Evolutionary conservation across 2,888 invertebrate species (phyloP), one percentile per base, ranked within the genome.

Genomic region (Phengaris alcon): DNA sequence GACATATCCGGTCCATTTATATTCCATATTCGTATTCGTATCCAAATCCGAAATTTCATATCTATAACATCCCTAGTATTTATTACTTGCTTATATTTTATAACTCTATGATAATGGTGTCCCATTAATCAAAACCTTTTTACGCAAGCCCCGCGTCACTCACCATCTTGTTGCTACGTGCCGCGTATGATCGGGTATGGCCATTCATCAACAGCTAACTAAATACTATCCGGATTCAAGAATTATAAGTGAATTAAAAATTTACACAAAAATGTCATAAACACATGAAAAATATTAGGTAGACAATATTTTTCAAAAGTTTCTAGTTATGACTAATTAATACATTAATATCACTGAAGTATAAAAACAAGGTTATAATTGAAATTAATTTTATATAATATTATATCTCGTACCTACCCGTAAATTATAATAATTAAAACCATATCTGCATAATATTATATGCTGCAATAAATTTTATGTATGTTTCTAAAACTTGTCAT

Each of bases 351-450:
- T 64, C 64, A 64, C 64, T 64, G 35, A 64, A 64, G 64, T 44
- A 44, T 64, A 13, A 44, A 64, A 64, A 64, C 64, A 64, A 64
- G 64, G 12, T 64, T 64, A 64, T 64, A 64, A 64, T 64, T 64
- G 64, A 64, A 44, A 44, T 15, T 51, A 70, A 70, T 22, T 51
- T 70, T 51, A 15, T 35, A 64, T n/a, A n/a, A n/a, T n/a, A n/a
- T n/a, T n/a, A n/a, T 51, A 51, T 10, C 10, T 51, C 12, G 15
- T 69, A 48, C 6, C 22, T 70, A 70, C 22, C 10, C 51, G 10
- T 12, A 70, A 70, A 70, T 70, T 70, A 70, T 51, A 70, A 70
- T 70, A 15, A 70, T 70, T 70, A 70, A 70, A 70, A 51, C 22
- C 48, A 51, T 70, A 70, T 70, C 51, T 51, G 70, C 70, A 70